phyloP scores from a whole-genome alignment of 2,113 vertebrate species.

The Ardeotis arabs region DNA sequence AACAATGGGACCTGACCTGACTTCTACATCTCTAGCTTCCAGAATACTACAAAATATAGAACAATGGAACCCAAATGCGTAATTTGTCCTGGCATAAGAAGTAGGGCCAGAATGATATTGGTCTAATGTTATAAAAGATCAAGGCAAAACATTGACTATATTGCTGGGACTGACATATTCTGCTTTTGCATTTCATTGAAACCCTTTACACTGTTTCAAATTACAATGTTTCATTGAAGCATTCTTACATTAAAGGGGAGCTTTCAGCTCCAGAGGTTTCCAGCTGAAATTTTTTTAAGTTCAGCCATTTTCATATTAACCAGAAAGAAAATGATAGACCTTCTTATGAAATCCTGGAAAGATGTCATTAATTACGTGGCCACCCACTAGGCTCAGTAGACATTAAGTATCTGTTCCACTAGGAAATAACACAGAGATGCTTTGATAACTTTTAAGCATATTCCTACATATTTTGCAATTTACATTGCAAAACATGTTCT shows the following conservation, averaged over 20 bases:
- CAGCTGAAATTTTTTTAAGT: neutral
- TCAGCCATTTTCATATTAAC: slow-evolving; percentile 3
- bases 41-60: neutral
- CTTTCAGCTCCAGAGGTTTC: neutral
- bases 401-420: neutral
- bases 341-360: neutral
- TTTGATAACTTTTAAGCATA: neutral
- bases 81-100: neutral
- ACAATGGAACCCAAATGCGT: neutral
- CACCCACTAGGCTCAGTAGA: neutral
- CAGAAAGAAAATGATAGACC: neutral
- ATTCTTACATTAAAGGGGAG: neutral
- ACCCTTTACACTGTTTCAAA: neutral
- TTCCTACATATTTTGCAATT: neutral
- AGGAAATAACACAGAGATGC: neutral
- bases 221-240: neutral
- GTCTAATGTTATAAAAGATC: neutral
- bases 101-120: neutral
- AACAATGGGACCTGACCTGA: neutral
- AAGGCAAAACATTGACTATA: neutral
- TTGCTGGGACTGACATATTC: neutral
- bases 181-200: neutral
- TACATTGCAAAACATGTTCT: neutral
- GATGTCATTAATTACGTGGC: neutral
- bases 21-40: neutral